These are phyloP conservation scores for Tiphia femorata DNA, from an alignment of 2,888 invertebrate species.

Conservation along the genomic window DNA sequence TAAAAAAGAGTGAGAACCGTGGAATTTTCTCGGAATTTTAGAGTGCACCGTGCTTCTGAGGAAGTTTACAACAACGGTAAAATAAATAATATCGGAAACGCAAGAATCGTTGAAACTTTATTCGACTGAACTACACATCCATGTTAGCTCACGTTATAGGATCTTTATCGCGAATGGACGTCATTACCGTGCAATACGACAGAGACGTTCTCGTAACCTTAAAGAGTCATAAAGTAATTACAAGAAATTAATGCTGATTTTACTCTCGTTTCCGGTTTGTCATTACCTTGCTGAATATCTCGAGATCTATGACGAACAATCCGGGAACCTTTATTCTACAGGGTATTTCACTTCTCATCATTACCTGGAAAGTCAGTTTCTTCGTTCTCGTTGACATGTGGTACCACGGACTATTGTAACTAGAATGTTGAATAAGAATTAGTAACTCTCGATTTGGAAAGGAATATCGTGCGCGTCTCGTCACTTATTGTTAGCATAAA, in stretches of 20 bases:
- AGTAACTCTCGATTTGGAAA: too few relatives aligned
- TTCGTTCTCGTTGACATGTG: not conserved
- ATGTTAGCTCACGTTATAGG: too few relatives aligned
- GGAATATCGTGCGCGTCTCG: too few relatives aligned
- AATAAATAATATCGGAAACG: too few relatives aligned
- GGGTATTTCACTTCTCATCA: not conserved
- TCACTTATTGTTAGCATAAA: too few relatives aligned
- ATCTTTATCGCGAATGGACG: not conserved
- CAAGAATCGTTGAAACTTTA: too few relatives aligned
- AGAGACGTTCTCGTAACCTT: not conserved
- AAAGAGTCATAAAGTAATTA: not conserved
- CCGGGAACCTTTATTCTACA: not conserved
- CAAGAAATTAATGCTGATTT: not conserved
- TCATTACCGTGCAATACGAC: not conserved
- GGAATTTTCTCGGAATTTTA: too few relatives aligned
- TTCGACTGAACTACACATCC: too few relatives aligned
- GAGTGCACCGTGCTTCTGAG: too few relatives aligned
- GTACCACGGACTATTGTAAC: not conserved
- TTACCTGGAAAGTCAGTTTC: not conserved
- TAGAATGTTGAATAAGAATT: not conserved
- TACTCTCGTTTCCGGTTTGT: not conserved
- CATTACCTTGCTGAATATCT: not conserved
- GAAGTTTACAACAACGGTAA: too few relatives aligned
- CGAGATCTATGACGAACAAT: not conserved
- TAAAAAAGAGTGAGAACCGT: too few relatives aligned